Conservation (phyloP, 1,140 invertebrate species). For the Colletes gigas region DNA sequence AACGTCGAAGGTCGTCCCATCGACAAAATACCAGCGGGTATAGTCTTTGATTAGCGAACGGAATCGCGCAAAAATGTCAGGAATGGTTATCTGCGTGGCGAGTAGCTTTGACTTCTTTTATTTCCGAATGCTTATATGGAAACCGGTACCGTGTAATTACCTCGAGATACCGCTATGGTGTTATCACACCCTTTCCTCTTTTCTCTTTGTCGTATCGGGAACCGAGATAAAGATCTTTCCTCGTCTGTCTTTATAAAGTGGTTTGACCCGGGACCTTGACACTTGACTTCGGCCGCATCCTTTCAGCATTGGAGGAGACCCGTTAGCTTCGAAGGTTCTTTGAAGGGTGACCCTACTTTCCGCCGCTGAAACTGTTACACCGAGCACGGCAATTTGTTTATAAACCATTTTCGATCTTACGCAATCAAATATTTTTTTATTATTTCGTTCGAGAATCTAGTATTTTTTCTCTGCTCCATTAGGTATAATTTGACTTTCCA, state of each 20-base stretch:
- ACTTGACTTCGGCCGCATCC: constrained; percentile 34
- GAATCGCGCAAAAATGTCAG: not conserved
- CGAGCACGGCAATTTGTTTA: no score
- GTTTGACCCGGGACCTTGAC: constrained; percentile 50
- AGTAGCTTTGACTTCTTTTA: not conserved
- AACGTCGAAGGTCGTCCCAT: not conserved
- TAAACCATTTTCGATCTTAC: no score
- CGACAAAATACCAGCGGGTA: no score
- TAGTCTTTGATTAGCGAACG: not conserved
- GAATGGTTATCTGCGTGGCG: not conserved
- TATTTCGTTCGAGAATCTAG: no score
- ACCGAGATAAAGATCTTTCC: constrained; percentile 35
- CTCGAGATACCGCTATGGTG: constrained; percentile 43
- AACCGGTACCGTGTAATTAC: constrained; percentile 54
- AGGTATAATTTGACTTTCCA: no score
- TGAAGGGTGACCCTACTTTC: not conserved
- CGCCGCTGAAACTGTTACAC: not conserved
- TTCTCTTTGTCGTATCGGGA: constrained; percentile 34
- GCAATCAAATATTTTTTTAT: no score
- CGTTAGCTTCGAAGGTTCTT: not conserved
- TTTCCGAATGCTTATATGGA: constrained; percentile 35
- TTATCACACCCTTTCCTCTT: constrained; percentile 41
- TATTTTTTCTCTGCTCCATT: no score
- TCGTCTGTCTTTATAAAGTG: constrained; percentile 45
- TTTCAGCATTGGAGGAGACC: constrained; percentile 28